Conservation (phyloP, 2,113 vertebrate species). For the Ia io region DNA sequence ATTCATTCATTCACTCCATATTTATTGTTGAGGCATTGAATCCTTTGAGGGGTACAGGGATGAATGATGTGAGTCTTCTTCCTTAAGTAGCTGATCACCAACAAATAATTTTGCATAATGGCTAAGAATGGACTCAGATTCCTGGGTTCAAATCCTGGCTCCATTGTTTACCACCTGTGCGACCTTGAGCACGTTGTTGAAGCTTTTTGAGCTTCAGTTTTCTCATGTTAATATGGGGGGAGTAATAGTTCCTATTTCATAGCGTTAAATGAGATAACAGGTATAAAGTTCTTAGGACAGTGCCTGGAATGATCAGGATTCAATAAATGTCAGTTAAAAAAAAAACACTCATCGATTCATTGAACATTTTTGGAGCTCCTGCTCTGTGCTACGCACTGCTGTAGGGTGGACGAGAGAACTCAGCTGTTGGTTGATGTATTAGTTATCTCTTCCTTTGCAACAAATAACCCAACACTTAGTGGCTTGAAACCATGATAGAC, state of each 20-base stretch:
- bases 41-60: neutral
- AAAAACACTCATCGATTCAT: neutral
- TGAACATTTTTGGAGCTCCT: neutral
- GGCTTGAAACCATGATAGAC: neutral
- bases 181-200: neutral
- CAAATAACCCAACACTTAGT: neutral
- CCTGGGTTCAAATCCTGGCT: constrained; percentile 1
- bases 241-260: neutral
- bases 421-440: neutral
- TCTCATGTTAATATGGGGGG: neutral
- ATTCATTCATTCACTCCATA: neutral
- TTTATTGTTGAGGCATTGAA: neutral
- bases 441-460: neutral
- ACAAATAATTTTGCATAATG: neutral
- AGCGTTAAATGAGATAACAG: neutral
- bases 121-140: neutral
- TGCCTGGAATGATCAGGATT: neutral
- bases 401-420: neutral
- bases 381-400: neutral
- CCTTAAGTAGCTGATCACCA: neutral
- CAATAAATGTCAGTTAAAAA: neutral
- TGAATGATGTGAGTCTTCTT: neutral
- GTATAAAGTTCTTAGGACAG: neutral
- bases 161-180: neutral
- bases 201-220: neutral